Conservation (phyloP, 2,797 vertebrate species). For the Galaxias olidus region DNA sequence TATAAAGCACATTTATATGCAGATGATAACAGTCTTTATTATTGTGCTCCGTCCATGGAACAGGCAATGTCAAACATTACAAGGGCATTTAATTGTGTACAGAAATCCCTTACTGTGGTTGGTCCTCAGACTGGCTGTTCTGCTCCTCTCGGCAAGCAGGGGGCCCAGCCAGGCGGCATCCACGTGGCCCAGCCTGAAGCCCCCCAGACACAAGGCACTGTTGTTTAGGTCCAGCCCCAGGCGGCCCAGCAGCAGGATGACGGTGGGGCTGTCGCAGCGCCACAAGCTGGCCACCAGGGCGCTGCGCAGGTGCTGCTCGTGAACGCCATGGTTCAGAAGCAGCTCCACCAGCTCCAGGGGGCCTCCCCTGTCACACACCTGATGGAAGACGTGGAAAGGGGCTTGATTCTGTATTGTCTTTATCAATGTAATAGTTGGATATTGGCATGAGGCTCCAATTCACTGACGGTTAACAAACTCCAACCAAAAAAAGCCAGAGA, state of each 20-base stretch:
- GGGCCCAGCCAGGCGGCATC: slow-evolving; percentile 88
- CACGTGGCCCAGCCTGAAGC: slow-evolving; percentile 86
- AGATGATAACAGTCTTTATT: no score
- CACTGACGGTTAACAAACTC: background rate
- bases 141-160: slow-evolving; percentile 82
- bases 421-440: background rate
- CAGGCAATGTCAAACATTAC: no score
- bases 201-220: slow-evolving; percentile 89
- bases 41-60: no score
- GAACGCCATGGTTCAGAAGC: slow-evolving; percentile 80
- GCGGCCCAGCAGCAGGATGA: slow-evolving; percentile 85
- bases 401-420: background rate
- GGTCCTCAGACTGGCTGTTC: slow-evolving; percentile 57
- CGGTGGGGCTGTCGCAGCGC: slow-evolving; percentile 77
- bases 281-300: slow-evolving; percentile 84
- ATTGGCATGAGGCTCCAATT: background rate
- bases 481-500: background rate
- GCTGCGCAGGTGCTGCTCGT: slow-evolving; percentile 88
- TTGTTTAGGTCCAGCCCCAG: slow-evolving; percentile 89
- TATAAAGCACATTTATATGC: no score
- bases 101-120: slow-evolving; percentile 82
- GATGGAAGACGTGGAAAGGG: slow-evolving; percentile 1
- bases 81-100: no score
- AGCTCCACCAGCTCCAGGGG: slow-evolving; percentile 88
- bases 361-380: slow-evolving; percentile 90